A percentile compares a stretch with the other conserved stretches of the same genome.
Evolutionary conservation across 2,113 vertebrate species (phyloP).

Genomic region (Equus quagga): DNA sequence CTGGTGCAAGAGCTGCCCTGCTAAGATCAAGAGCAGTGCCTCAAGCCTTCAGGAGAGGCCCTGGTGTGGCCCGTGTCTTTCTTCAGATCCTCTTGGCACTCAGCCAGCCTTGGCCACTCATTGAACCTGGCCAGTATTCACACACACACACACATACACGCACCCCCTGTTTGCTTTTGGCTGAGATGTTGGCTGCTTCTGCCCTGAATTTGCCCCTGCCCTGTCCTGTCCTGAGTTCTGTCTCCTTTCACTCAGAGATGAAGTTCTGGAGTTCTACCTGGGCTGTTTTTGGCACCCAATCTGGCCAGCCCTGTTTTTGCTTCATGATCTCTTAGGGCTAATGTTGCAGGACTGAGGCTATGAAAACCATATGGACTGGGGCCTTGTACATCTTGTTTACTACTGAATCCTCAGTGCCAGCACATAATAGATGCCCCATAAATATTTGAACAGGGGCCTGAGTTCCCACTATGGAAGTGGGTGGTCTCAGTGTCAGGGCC

Average conservation of each 20-base stretch:
- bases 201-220: not conserved
- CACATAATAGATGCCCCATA: not conserved
- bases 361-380: not conserved
- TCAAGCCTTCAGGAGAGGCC: not conserved
- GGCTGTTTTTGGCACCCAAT: not conserved
- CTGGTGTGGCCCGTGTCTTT: not conserved
- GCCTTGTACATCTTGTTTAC: not conserved
- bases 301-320: not conserved
- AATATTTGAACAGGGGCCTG: not conserved
- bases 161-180: not conserved
- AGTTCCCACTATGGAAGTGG: not conserved
- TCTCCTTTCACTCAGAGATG: not conserved
- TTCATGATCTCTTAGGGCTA: not conserved
- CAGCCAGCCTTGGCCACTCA: not conserved
- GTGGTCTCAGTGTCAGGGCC: not conserved
- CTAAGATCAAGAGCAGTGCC: not conserved
- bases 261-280: not conserved
- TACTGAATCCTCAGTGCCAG: not conserved
- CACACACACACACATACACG: too few relatives aligned
- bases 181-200: not conserved
- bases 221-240: not conserved
- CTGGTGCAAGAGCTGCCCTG: not conserved
- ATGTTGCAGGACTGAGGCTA: not conserved
- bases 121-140: not conserved
- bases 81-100: not conserved